phyloP scores from a whole-genome alignment of 2,113 vertebrate genomes.

The Pangasianodon gigas region DNA sequence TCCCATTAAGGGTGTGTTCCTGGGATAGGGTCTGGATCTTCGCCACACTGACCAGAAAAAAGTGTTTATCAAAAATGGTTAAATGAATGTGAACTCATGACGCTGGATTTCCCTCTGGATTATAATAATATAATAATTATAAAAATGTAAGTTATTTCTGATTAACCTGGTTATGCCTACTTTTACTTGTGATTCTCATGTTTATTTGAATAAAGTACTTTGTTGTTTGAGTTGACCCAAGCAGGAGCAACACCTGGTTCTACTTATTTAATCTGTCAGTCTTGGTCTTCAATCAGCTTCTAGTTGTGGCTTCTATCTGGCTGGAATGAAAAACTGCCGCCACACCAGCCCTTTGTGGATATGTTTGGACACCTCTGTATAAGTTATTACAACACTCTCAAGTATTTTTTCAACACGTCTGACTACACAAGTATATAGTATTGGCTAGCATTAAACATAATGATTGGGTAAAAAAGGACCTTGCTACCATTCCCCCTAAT shows the following conservation, averaged over 20 bases:
- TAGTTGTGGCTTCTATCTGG: background rate
- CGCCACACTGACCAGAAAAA: background rate
- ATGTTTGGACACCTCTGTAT: background rate
- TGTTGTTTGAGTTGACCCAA: background rate
- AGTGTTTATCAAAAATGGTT: background rate
- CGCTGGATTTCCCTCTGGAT: background rate
- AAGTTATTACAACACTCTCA: background rate
- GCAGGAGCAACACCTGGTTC: background rate
- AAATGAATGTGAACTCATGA: background rate
- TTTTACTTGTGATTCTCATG: background rate
- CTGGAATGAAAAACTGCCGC: background rate
- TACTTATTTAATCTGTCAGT: background rate
- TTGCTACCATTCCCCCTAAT: background rate
- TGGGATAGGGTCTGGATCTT: background rate
- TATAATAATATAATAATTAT: background rate
- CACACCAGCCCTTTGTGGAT: background rate
- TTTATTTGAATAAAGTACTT: background rate
- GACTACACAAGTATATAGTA: background rate
- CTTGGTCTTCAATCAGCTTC: background rate
- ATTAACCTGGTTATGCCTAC: background rate
- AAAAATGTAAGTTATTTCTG: background rate
- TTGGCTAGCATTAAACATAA: background rate
- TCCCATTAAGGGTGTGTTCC: background rate
- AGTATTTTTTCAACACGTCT: background rate
- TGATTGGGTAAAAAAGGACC: background rate